Conservation (phyloP, 1,140 invertebrate genomes). For the Protaetia brevitarsis region DNA sequence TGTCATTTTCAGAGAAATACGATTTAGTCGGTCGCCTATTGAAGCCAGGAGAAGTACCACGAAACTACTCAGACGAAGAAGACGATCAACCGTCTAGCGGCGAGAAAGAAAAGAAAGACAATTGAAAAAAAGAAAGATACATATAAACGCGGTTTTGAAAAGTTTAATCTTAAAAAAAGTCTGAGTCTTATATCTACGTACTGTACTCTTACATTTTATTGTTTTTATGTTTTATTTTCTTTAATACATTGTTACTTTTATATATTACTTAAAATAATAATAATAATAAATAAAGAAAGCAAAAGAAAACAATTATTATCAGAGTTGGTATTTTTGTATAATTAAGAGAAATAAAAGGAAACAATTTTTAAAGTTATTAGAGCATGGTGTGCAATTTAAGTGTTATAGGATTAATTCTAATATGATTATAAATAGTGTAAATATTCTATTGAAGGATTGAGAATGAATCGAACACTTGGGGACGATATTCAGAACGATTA, state of each 20-base stretch:
- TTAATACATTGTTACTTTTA: conserved; percentile 18
- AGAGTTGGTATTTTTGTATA: conserved; percentile 17
- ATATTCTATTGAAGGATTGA: not conserved
- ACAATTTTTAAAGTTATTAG: conserved; percentile 10
- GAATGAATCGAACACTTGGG: not conserved
- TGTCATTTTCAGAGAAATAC: conserved; percentile 89
- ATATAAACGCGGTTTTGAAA: conserved; percentile 3
- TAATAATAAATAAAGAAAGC: not conserved
- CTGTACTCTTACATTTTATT: conserved; percentile 17
- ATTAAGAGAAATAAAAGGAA: not conserved
- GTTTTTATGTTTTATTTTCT: not conserved
- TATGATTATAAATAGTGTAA: not conserved
- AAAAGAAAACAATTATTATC: conserved; percentile 11
- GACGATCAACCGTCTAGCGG: conserved; percentile 59
- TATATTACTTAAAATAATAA: conserved; percentile 17
- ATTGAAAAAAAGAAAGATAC: conserved; percentile 11
- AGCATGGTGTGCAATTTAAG: conserved; percentile 8
- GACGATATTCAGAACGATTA: conserved; percentile 1
- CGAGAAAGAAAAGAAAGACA: conserved; percentile 44
- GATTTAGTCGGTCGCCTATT: conserved; percentile 87
- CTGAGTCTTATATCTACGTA: conserved; percentile 18
- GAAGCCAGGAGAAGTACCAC: conserved; percentile 86
- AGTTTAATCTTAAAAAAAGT: conserved; percentile 10
- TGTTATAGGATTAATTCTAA: conserved; percentile 5
- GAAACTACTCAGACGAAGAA: conserved; percentile 91